Conservation (phyloP, 1,140 invertebrate species). For the Ectropis grisescens region DNA sequence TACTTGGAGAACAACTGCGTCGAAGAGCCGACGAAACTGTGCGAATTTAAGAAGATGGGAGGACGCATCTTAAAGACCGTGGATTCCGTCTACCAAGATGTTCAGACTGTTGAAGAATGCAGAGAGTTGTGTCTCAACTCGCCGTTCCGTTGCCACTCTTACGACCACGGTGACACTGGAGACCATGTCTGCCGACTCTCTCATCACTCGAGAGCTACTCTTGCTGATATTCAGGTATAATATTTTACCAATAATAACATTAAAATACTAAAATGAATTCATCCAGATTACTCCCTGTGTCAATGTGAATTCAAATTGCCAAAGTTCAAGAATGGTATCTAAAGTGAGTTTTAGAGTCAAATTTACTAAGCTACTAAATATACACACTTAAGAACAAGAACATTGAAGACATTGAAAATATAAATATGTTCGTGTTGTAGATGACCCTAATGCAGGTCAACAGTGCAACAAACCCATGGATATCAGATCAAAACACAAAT, state of each 20-base stretch:
- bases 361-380: no score
- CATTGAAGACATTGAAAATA: no score
- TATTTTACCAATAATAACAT: constrained; percentile 2
- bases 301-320: no score
- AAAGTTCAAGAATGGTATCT: no score
- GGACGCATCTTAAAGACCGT: constrained; percentile 94
- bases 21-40: constrained; percentile 90
- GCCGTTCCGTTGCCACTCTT: constrained; percentile 90
- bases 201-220: constrained; percentile 89
- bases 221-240: constrained; percentile 87
- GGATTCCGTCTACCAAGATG: constrained; percentile 92
- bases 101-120: constrained; percentile 88
- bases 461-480: no score
- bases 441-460: no score
- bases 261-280: no score
- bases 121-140: constrained; percentile 90
- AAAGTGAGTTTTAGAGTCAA: no score
- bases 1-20: constrained; percentile 94
- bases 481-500: no score
- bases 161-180: constrained; percentile 93
- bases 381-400: no score
- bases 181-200: constrained; percentile 93
- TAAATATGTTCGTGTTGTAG: no score
- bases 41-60: constrained; percentile 91
- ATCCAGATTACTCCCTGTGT: no score